Evolutionary conservation across 2,113 vertebrate genomes (phyloP).

Genomic region (Pipa parva): DNA sequence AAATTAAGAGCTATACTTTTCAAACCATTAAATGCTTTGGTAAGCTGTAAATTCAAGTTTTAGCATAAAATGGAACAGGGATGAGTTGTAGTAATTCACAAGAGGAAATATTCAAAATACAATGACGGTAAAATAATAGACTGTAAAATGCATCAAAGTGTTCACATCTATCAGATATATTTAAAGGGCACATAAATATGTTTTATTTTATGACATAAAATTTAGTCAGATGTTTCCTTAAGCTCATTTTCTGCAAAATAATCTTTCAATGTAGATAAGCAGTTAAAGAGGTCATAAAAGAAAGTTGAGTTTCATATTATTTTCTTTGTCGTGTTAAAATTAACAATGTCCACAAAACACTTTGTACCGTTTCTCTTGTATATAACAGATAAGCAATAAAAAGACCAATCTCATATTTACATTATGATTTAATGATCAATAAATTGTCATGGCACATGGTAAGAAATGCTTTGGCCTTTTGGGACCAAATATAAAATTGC

Average conservation of each 20-base stretch:
- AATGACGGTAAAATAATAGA: conserved; percentile 48
- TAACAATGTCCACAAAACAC: conserved; percentile 50
- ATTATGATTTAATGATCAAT: no score
- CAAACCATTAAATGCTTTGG: conserved; percentile 12
- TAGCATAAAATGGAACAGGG: neutral
- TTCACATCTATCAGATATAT: conserved; percentile 46
- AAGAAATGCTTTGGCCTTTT: no score
- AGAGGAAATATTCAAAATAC: conserved; percentile 42
- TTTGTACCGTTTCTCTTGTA: conserved; percentile 43
- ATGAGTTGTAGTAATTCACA: conserved; percentile 25
- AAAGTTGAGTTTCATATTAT: neutral
- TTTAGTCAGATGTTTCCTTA: conserved; percentile 25
- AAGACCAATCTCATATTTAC: conserved; percentile 25
- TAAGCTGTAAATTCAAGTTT: conserved; percentile 13
- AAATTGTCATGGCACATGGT: no score
- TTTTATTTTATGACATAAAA: conserved; percentile 47
- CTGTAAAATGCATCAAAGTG: conserved; percentile 46
- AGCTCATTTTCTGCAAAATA: conserved; percentile 46
- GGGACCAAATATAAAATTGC: no score
- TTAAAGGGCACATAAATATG: conserved; percentile 46
- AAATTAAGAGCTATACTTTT: conserved; percentile 24
- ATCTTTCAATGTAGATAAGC: conserved; percentile 40
- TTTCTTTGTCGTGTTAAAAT: conserved; percentile 50
- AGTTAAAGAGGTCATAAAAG: conserved; percentile 34
- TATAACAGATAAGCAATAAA: conserved; percentile 47